A percentile compares a stretch with the other conserved stretches of the same genome.
phyloP scores from a whole-genome alignment of 2,888 invertebrate species.

The Nipponacmea schrenckii region DNA sequence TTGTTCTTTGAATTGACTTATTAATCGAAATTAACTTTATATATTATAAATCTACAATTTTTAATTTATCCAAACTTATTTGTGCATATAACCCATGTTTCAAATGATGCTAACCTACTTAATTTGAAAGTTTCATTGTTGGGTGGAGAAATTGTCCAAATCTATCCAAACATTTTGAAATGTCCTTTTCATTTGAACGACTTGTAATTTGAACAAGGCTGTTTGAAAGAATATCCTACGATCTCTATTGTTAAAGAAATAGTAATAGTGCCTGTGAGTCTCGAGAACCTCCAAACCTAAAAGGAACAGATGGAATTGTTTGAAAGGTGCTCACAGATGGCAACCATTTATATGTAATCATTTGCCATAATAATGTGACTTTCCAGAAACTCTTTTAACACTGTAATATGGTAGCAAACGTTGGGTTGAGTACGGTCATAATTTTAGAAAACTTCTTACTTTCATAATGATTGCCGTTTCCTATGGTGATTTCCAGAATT shows the following conservation, averaged over 20 bases:
- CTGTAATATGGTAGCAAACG: not conserved
- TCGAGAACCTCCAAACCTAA: not conserved
- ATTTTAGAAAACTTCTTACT: too few relatives aligned
- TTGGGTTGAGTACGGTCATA: too few relatives aligned
- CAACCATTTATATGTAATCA: constrained; percentile 6
- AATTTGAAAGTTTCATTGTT: not conserved
- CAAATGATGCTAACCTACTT: too few relatives aligned
- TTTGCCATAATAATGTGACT: not conserved
- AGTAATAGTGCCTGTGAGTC: constrained; percentile 2
- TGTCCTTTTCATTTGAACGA: not conserved
- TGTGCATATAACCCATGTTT: too few relatives aligned
- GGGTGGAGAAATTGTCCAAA: not conserved
- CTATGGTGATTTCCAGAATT: too few relatives aligned
- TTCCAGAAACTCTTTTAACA: constrained; percentile 6
- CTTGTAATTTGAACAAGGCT: not conserved
- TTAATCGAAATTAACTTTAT: too few relatives aligned
- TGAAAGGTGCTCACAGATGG: not conserved
- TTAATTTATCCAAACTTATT: too few relatives aligned
- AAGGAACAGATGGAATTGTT: constrained; percentile 3
- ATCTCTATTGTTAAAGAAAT: constrained; percentile 4
- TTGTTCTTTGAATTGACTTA: too few relatives aligned
- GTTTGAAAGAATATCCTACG: not conserved
- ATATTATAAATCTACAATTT: too few relatives aligned
- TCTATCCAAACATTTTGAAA: not conserved
- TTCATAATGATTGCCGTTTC: too few relatives aligned